Percentiles rank a stretch among this genome's conserved stretches.
Evolutionary conservation across 2,888 invertebrate species (phyloP).

Genomic region (Dexiosoma caninum): DNA sequence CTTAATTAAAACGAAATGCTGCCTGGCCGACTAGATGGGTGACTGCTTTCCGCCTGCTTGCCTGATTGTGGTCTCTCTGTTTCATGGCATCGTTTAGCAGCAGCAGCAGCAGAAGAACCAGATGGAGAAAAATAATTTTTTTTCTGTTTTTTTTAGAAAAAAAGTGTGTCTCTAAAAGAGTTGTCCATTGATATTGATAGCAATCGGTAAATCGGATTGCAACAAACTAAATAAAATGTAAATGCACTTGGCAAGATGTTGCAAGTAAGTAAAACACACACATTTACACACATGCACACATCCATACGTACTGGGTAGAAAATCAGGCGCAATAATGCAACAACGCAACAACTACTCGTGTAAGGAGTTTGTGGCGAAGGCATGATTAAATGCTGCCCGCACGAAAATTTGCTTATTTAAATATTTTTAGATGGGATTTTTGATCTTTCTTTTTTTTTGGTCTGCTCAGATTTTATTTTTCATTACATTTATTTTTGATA

Average conservation of each 20-base stretch:
- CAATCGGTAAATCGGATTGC: constrained; percentile 53
- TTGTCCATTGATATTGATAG: constrained; percentile 58
- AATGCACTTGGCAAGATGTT: constrained; percentile 33
- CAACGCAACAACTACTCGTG: too few relatives aligned
- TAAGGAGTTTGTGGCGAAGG: constrained; percentile 41
- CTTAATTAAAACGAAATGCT: constrained; percentile 66
- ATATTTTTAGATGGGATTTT: constrained; percentile 43
- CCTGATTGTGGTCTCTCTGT: constrained; percentile 50
- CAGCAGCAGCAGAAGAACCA: not conserved
- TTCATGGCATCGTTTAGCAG: constrained; percentile 7
- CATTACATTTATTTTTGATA: constrained; percentile 46
- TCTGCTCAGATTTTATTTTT: constrained; percentile 36
- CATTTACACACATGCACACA: not conserved
- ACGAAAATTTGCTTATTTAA: constrained; percentile 25
- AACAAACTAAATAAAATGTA: constrained; percentile 46
- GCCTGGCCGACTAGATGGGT: constrained; percentile 47
- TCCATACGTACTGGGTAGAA: not conserved
- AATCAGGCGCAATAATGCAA: not conserved
- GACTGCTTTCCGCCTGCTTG: constrained; percentile 33
- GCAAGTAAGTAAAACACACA: not conserved
- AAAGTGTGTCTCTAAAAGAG: constrained; percentile 48
- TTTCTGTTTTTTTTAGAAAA: too few relatives aligned
- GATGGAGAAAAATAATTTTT: too few relatives aligned
- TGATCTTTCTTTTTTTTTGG: not conserved
- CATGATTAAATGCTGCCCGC: constrained; percentile 57